A percentile compares a stretch with the other conserved stretches of the same genome.
Evolutionary conservation across 2,797 vertebrate genomes (phyloP).

Genomic region (Rhinogobio ventralis): DNA sequence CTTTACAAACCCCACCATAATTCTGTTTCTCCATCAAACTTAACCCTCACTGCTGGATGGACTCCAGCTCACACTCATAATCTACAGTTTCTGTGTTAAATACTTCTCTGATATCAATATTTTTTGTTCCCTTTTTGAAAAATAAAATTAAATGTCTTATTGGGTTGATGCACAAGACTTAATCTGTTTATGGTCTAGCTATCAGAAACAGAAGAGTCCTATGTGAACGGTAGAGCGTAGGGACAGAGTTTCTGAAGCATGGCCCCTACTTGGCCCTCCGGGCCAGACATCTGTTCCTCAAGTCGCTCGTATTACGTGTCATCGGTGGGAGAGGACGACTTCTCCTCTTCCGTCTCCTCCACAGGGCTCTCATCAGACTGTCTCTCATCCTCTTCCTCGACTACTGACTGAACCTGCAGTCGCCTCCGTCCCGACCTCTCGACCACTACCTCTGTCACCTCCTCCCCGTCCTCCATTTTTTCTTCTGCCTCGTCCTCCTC

Average conservation of each 20-base stretch:
- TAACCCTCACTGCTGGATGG: conserved; percentile 67
- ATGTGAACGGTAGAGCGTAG: conserved; percentile 58
- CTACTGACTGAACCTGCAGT: conserved; percentile 71
- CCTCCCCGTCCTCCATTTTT: conserved; percentile 68
- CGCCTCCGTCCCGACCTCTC: conserved; percentile 71
- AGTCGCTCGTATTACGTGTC: conserved; percentile 79
- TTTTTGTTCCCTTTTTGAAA: conserved; percentile 85
- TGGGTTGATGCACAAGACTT: conserved; percentile 80
- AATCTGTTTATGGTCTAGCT: conserved; percentile 80
- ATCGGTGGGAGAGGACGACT: conserved; percentile 81
- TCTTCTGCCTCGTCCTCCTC: conserved; percentile 58
- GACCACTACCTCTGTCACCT: conserved; percentile 68
- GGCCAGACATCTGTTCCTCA: conserved; percentile 60
- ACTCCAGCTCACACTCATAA: conserved; percentile 70
- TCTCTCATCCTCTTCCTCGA: conserved; percentile 76
- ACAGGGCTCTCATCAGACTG: conserved; percentile 82
- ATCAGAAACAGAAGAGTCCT: conserved; percentile 70
- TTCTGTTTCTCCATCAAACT: conserved; percentile 65
- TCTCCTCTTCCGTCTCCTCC: conserved; percentile 76
- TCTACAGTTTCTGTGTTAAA: conserved; percentile 94
- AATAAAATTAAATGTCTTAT: conserved; percentile 85
- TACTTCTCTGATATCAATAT: conserved; percentile 78
- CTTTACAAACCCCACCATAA: conserved; percentile 65
- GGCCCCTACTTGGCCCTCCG: conserved; percentile 50
- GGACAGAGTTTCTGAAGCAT: conserved; percentile 63